Conservation (phyloP, 2,888 invertebrate species). For the Tridacna gigas region DNA sequence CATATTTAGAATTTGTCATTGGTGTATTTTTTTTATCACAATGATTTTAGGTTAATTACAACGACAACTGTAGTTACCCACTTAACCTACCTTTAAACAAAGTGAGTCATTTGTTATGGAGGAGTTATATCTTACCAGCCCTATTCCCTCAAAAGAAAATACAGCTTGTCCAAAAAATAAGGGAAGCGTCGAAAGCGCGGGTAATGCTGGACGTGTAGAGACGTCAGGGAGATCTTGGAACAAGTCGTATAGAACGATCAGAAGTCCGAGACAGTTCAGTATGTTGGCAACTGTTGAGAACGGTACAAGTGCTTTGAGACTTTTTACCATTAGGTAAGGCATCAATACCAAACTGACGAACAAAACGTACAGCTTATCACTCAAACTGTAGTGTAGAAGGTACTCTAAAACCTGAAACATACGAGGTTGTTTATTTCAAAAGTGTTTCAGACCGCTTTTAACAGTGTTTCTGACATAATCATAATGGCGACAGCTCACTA, state of each 20-base stretch:
- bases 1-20: no score
- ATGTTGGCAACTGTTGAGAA: constrained; percentile 94
- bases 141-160: constrained; percentile 97
- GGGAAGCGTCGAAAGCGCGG: constrained; percentile 86
- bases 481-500: background rate
- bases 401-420: constrained; percentile 8
- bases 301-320: constrained; percentile 92
- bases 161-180: constrained; percentile 97
- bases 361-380: constrained; percentile 88
- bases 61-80: no score
- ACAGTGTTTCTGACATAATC: background rate
- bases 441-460: background rate
- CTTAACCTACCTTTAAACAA: no score
- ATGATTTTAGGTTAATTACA: no score
- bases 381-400: constrained; percentile 74
- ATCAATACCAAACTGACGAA: constrained; percentile 77
- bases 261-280: constrained; percentile 91
- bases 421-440: background rate
- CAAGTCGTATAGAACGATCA: constrained; percentile 93
- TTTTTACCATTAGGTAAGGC: constrained; percentile 86
- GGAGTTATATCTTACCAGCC: constrained; percentile 86
- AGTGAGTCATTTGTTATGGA: no score
- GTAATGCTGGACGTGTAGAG: constrained; percentile 77
- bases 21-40: no score
- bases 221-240: constrained; percentile 91